Evolutionary conservation across 2,888 invertebrate genomes (phyloP), one percentile per base, ranked within the genome.

Genomic region (Polyommatus icarus): DNA sequence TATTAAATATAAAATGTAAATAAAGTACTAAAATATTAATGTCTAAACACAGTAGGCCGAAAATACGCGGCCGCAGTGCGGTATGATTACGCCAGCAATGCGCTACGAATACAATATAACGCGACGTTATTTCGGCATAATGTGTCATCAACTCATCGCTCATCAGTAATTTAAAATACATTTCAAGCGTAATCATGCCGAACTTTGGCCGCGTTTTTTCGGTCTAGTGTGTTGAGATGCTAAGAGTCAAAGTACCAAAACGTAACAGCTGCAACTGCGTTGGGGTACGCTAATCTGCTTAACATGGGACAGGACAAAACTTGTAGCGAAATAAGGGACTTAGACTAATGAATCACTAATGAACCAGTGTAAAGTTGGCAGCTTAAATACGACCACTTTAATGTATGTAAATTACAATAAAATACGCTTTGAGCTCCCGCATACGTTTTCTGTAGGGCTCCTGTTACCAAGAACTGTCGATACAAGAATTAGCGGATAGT

Each of bases 351-450:
- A 61, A 61, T 20, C 59, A 61, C 20, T 61, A 20, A 59, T 20
- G 59, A 59, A 18, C 54, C 54, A 54, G 54, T 54, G 54, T 20
- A 61, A 20, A 61, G 59, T 20, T 61, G 20, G 20, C 20, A 61
- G 59, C 20, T 61, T 24, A 20, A 61, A 61, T 59, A 59, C 59
- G 59, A 20, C 59, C 59, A 20, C 59, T 61, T 61, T 61, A 59
- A 59, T 59, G 59, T 10, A 61, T 61, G 59, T 61, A 24, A 61
- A 61, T 61, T 61, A 61, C 59, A 61, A 61, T 20, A 61, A 20
- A 61, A 24, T 61, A 20, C 6, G 59, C 54, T 54, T 54, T 18
- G 15, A 54, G 54, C 54, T 54, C 18, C 18, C 50, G 15, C 50
- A 18, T 18, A 54, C 54, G 54, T 54, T 54, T 54, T 54, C 18